Percentiles rank a stretch among this genome's conserved stretches.
phyloP scores from a whole-genome alignment of 2,113 vertebrate species.

The Nyctereutes procyonoides region DNA sequence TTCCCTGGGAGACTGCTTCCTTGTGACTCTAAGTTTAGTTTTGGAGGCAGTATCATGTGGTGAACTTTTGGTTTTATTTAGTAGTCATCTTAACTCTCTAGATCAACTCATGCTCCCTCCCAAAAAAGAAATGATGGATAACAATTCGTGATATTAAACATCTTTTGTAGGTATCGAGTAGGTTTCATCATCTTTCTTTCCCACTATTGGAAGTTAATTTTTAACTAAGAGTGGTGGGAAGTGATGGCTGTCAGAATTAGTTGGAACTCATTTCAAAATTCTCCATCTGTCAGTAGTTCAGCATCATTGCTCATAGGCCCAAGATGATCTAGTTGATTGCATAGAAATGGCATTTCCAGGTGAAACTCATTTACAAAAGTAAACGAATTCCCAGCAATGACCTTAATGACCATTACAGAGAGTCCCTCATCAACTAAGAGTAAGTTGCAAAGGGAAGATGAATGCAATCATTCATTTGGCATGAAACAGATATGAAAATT shows the following conservation, averaged over 20 bases:
- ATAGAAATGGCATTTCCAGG: conserved; percentile 72
- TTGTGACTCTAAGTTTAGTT: conserved; percentile 39
- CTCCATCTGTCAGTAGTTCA: conserved; percentile 75
- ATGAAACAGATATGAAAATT: conserved; percentile 8
- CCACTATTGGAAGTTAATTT: conserved; percentile 70
- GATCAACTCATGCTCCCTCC: conserved; percentile 14
- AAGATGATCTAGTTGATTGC: conserved; percentile 61
- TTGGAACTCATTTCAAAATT: conserved; percentile 75
- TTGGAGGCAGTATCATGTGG: neutral
- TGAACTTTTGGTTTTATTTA: conserved; percentile 60
- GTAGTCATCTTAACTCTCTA: conserved; percentile 30
- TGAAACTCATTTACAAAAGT: conserved; percentile 74
- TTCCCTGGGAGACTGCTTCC: neutral
- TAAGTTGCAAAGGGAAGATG: conserved; percentile 25
- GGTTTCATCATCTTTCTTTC: conserved; percentile 57
- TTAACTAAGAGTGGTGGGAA: conserved; percentile 71
- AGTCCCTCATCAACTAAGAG: neutral
- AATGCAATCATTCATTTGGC: conserved; percentile 47
- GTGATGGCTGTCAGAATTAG: conserved; percentile 77
- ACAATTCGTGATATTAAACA: conserved; percentile 63
- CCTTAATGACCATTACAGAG: conserved; percentile 47
- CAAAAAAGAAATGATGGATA: conserved; percentile 58
- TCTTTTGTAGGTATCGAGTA: conserved; percentile 61
- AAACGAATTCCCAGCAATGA: conserved; percentile 43
- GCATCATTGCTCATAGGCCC: conserved; percentile 67